Percentiles rank a stretch among this genome's conserved stretches.
These are phyloP conservation scores for Macquaria ambigua DNA, from an alignment of 2,113 vertebrate genomes.

Conservation along the genomic window DNA sequence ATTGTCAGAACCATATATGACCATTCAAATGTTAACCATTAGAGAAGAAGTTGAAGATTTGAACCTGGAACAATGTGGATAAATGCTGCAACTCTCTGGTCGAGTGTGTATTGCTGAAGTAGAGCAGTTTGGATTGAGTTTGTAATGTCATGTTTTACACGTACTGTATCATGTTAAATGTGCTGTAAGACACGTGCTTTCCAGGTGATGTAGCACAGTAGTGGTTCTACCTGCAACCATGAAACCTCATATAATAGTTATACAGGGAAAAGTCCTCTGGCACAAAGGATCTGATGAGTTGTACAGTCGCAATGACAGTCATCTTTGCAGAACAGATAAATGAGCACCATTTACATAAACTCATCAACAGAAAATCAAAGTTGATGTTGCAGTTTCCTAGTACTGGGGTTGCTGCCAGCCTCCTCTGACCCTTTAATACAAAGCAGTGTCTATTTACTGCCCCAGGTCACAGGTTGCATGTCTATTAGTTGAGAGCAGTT, in stretches of 20 bases:
- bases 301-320: neutral
- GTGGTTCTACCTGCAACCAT: no score
- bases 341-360: neutral
- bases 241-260: neutral
- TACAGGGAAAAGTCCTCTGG: neutral
- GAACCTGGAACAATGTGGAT: neutral
- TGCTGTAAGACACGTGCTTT: neutral
- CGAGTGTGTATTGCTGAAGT: neutral
- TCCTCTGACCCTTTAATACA: neutral
- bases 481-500: neutral
- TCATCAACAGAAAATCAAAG: neutral
- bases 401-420: neutral
- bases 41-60: neutral
- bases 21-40: neutral
- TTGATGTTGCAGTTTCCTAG: neutral
- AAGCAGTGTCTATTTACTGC: neutral
- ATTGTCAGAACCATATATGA: neutral
- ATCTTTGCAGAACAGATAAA: neutral
- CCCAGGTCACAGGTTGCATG: conserved; percentile 4
- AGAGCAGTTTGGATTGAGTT: neutral
- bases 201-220: neutral
- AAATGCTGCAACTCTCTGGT: neutral
- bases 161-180: neutral
- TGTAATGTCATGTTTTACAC: neutral
- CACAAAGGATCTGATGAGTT: neutral